Evolutionary conservation across 1,140 invertebrate species (phyloP), one percentile per base, ranked within the genome.

Genomic region (Ericerus pela): DNA sequence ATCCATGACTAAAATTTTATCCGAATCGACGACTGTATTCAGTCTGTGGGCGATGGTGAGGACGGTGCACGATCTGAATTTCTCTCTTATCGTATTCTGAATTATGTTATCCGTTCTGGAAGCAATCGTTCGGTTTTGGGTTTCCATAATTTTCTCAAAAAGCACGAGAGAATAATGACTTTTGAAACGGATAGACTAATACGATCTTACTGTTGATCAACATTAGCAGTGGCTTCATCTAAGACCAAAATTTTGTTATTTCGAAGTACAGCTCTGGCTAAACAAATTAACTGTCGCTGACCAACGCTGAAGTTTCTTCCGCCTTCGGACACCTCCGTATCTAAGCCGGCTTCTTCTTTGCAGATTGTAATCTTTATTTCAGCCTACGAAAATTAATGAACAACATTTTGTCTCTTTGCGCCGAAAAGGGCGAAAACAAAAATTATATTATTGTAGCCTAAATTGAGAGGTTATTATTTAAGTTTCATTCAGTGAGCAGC

Each of bases 41-140:
- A 89, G 67, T 26, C 86, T 72, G 69, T 88, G 85, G 24, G 84
- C 85, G 54, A 88, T 85, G 0, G 84, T 85, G 6, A 88, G 67
- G 14, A 88, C 81, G 0, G 84, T 88, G 59, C 79, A 80, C 2
- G 72, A 63, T 2, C 65, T 65, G 59, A 81, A 80, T 61, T 76
- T 75, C 2, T 66, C 67, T 16, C 77, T 64, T 29, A 81, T 81
- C 0, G 79, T 80, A 47, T 69, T 66, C 61, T 80, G 78, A 36
- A 80, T 80, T 2, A 79, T 65, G 1, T 68, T 69, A 65, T 80
- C 78, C 8, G 79, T 80, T 59, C 71, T 69, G 14, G 73, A n/a
- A n/a, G n/a, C n/a, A n/a, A n/a, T n/a, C n/a, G n/a, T n/a, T n/a
- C n/a, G n/a, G n/a, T n/a, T n/a, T n/a, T n/a, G n/a, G n/a, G n/a